Evolutionary conservation across 2,113 vertebrate genomes (phyloP).

Genomic region (Arizona elegans): DNA sequence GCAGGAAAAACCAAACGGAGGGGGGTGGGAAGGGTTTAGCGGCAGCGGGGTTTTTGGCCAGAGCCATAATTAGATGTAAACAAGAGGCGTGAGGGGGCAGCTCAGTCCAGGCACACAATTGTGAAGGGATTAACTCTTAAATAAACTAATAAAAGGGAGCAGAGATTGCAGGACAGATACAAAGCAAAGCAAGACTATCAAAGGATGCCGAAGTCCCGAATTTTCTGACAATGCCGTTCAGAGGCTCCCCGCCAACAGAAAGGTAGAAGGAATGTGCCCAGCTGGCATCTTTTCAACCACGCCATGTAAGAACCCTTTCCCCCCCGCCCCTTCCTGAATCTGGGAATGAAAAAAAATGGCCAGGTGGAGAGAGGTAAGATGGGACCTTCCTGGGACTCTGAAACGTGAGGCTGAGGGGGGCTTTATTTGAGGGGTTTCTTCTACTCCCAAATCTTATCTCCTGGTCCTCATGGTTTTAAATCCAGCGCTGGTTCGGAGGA

Average conservation of each 20-base stretch:
- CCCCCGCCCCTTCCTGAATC: not conserved
- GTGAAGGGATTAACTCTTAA: conserved; percentile 77
- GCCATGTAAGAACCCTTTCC: not conserved
- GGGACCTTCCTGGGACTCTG: not conserved
- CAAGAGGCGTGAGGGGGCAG: conserved; percentile 69
- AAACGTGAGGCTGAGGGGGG: not conserved
- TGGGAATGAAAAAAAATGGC: too few species aligned
- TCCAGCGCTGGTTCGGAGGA: not conserved
- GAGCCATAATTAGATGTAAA: conserved; percentile 78
- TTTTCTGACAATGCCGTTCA: not conserved
- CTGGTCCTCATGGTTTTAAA: not conserved
- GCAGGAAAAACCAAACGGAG: not conserved
- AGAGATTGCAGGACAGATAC: conserved; percentile 48
- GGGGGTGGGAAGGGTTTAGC: conserved; percentile 50
- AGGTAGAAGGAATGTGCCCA: not conserved
- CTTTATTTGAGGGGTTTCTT: not conserved
- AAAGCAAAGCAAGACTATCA: conserved; percentile 29
- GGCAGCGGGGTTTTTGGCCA: conserved; percentile 9
- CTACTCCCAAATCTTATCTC: not conserved
- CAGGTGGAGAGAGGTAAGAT: not conserved
- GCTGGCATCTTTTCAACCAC: not conserved
- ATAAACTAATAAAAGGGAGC: conserved; percentile 70
- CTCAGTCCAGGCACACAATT: conserved; percentile 63
- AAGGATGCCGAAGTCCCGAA: not conserved
- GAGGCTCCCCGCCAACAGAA: not conserved